These are phyloP conservation scores for Stegostoma tigrinum DNA, from an alignment of 2,113 vertebrate genomes.

Conservation along the genomic window DNA sequence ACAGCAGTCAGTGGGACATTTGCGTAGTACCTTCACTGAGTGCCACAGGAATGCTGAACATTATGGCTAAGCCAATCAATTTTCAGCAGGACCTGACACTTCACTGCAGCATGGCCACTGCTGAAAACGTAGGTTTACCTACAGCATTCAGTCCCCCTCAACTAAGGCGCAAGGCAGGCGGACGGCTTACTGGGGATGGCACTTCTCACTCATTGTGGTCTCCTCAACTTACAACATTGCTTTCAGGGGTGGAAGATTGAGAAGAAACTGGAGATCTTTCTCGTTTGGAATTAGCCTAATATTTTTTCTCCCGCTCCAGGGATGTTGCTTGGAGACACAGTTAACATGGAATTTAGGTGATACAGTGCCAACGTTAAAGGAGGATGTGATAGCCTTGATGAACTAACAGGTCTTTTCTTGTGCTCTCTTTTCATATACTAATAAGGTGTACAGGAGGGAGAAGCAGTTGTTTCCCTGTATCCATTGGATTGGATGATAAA, in stretches of 20 bases:
- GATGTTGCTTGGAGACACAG: not conserved
- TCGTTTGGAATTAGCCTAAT: not conserved
- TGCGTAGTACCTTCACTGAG: not conserved
- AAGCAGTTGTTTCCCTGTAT: not conserved
- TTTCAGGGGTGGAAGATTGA: not conserved
- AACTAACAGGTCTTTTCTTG: not conserved
- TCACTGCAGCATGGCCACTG: not conserved
- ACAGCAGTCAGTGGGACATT: not conserved
- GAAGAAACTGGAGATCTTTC: not conserved
- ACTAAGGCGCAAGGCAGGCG: not conserved
- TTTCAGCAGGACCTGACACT: not conserved
- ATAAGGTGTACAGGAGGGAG: not conserved
- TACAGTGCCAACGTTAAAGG: not conserved
- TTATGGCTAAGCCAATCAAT: not conserved
- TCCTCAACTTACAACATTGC: not conserved
- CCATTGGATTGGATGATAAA: not conserved
- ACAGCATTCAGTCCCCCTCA: not conserved
- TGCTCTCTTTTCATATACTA: not conserved
- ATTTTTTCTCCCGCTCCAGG: not conserved
- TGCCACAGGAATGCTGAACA: not conserved
- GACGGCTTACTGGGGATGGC: not conserved
- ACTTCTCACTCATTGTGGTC: not conserved
- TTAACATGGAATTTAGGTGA: not conserved
- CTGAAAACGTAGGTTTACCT: not conserved
- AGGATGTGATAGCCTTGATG: not conserved